Evolutionary conservation across 2,797 vertebrate species (phyloP), one percentile per base, ranked within the genome.

Genomic region (Leptatherina wallacei): DNA sequence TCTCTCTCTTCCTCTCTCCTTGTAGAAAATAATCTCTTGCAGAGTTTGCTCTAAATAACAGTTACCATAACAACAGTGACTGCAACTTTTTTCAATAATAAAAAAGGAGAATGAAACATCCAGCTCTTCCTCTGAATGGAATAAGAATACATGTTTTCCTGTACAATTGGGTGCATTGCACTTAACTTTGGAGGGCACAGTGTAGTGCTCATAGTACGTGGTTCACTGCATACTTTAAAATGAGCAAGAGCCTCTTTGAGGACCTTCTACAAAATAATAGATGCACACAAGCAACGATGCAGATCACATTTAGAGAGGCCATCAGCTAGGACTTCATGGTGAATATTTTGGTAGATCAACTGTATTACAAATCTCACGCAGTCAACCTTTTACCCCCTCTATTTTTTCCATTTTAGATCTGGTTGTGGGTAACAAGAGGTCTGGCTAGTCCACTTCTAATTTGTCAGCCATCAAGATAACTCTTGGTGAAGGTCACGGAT

Each of bases 301-400:
- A n/a, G 3, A 49, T 14, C 33, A 42, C 24, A 61, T 52, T 60
- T 60, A 33, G 18, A 58, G 55, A 51, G 24, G 44, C 57, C 63
- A 60, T 60, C 56, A 65, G 35, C 33, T 10, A 54, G 27, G 42
- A 35, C 63, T 54, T 61, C 13, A 57, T 64, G 20, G 64, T 71
- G 52, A 57, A 57, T 57, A 38, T 57, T 49, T 63, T 71, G 40
- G 30, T 47, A 47, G 40, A 11, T 29, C 16, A 42, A 29, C 40
- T n/a, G 14, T 30, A 22, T 13, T 20, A 11, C 20, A 24, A 30
- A 32, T 20, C 29, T 11, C 29, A 35, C n/a, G n/a, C 49, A 10
- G 16, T 30, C 36, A 36, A 16, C 22, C 29, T 22, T 29, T 47
- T 7, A 14, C 30, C 42, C 20, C 18, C 27, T 12, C 42, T 7